phyloP scores from a whole-genome alignment of 2,888 invertebrate species.

The Pandemis corylana region DNA sequence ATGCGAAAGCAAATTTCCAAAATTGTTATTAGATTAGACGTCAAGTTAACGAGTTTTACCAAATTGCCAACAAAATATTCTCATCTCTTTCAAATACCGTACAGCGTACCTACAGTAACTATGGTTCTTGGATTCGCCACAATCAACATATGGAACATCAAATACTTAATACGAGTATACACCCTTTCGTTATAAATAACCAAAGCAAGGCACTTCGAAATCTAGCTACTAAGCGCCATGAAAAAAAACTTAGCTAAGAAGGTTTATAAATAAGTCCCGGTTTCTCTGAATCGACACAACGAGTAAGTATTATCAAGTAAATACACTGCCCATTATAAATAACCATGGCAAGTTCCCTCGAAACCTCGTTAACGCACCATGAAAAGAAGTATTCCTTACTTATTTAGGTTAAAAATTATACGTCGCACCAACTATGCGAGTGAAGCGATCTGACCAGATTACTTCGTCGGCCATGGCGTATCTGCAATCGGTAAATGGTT shows the following conservation, averaged over 20 bases:
- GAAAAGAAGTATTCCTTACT: conserved; percentile 75
- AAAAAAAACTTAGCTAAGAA: background rate
- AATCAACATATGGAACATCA: no score
- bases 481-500: conserved; percentile 84
- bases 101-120: no score
- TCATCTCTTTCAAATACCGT: background rate
- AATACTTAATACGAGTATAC: background rate
- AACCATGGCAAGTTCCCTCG: conserved; percentile 45
- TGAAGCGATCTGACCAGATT: conserved; percentile 82
- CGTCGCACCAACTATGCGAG: conserved; percentile 75
- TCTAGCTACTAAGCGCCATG: background rate
- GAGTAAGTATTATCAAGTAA: conserved; percentile 16
- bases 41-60: background rate
- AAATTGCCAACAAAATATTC: no score
- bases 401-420: conserved; percentile 83
- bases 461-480: conserved; percentile 81
- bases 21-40: background rate
- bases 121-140: no score
- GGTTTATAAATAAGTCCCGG: background rate
- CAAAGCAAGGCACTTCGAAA: background rate
- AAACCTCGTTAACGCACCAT: conserved; percentile 68
- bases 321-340: conserved; percentile 42
- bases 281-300: background rate
- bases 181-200: background rate
- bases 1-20: no score